Conservation (phyloP, 2,888 invertebrate species). For the Athalia cordata region DNA sequence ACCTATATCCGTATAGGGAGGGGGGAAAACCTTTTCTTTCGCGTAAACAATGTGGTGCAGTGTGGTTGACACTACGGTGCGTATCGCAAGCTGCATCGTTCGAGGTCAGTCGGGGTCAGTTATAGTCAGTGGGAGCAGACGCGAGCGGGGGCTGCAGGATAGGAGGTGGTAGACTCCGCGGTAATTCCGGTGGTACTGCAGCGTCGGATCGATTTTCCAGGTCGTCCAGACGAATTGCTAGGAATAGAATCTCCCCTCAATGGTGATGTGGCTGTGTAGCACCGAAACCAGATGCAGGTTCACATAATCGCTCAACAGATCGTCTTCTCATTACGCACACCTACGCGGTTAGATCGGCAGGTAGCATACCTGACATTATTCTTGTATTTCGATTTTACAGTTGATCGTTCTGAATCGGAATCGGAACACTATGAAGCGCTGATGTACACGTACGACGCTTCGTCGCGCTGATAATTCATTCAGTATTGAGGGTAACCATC, state of each 20-base stretch:
- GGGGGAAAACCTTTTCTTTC: too few species aligned
- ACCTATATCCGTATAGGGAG: background rate
- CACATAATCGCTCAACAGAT: too few species aligned
- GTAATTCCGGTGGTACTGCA: slow-evolving; percentile 33
- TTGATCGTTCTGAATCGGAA: too few species aligned
- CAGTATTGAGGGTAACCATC: background rate
- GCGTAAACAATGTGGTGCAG: background rate
- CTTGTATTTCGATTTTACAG: too few species aligned
- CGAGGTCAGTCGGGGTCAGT: slow-evolving; percentile 39
- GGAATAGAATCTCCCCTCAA: background rate
- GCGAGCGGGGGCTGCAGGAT: slow-evolving; percentile 26
- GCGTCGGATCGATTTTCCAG: slow-evolving; percentile 43
- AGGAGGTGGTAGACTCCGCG: slow-evolving; percentile 17
- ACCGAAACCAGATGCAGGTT: too few species aligned
- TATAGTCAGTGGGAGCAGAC: too few species aligned
- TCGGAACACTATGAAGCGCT: too few species aligned
- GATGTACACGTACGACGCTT: too few species aligned
- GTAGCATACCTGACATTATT: too few species aligned
- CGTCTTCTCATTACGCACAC: too few species aligned
- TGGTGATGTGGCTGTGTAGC: background rate
- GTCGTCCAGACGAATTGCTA: slow-evolving; percentile 27
- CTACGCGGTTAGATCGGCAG: too few species aligned
- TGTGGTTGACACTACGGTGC: background rate
- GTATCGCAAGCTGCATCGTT: slow-evolving; percentile 24
- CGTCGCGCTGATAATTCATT: too few species aligned